These are phyloP conservation scores for Pogonognathellus flavescens DNA, from an alignment of 1,140 invertebrate genomes.

Conservation along the genomic window DNA sequence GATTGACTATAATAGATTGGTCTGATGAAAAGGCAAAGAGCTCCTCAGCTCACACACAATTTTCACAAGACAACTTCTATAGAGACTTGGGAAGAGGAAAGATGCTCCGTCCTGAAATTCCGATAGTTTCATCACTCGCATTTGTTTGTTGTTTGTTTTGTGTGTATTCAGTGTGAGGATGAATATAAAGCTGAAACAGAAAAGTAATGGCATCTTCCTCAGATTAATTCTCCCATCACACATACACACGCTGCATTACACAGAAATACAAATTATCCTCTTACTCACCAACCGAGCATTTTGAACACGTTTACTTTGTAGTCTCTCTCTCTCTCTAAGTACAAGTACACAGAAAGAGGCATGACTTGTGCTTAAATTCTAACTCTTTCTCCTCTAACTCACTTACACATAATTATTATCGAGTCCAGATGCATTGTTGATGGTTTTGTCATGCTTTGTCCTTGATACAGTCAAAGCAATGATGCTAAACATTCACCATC, in stretches of 20 bases:
- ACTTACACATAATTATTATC: slow-evolving; percentile 7
- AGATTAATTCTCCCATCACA: background rate
- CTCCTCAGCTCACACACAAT: slow-evolving; percentile 34
- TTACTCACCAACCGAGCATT: background rate
- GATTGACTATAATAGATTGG: slow-evolving; percentile 46
- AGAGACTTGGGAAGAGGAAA: background rate
- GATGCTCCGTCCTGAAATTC: slow-evolving; percentile 35
- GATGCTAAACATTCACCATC: background rate
- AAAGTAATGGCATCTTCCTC: background rate
- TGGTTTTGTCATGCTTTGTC: slow-evolving; percentile 21
- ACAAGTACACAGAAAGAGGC: background rate
- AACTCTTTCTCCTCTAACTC: background rate
- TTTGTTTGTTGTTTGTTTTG: slow-evolving; percentile 45
- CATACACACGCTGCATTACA: background rate
- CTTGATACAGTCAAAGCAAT: background rate
- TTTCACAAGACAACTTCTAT: background rate
- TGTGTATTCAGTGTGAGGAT: background rate
- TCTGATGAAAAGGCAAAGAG: slow-evolving; percentile 44
- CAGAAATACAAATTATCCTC: background rate
- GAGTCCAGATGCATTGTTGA: slow-evolving; percentile 18
- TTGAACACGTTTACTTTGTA: background rate
- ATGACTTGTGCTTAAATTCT: slow-evolving; percentile 1
- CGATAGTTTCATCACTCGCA: slow-evolving; percentile 35
- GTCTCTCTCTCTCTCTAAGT: too few relatives aligned
- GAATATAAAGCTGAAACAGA: background rate